Evolutionary conservation across 2,888 invertebrate species (phyloP).

Genomic region (Blastobasis adustella): DNA sequence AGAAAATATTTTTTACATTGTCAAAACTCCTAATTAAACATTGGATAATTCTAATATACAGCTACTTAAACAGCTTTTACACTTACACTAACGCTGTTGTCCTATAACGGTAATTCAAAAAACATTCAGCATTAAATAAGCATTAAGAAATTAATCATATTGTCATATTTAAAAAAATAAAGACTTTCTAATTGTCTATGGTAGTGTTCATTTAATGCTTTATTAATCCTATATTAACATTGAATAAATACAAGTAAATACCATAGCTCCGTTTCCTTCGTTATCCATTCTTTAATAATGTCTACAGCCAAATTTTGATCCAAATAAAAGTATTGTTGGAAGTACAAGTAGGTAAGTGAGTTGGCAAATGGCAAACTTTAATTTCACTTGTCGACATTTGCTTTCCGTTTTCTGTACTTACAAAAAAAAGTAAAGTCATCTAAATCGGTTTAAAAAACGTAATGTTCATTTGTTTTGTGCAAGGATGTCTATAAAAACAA

Average conservation of each 20-base stretch:
- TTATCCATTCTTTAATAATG: background rate
- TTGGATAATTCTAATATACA: slow-evolving; percentile 1
- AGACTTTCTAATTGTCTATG: background rate
- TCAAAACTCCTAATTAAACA: slow-evolving; percentile 1
- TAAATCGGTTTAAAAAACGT: too few relatives aligned
- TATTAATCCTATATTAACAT: background rate
- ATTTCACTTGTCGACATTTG: too few relatives aligned
- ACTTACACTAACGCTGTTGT: slow-evolving; percentile 2
- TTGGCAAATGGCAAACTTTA: background rate
- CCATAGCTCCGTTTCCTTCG: background rate
- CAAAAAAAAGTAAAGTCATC: too few relatives aligned
- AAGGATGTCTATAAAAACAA: too few relatives aligned
- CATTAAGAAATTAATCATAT: slow-evolving; percentile 1
- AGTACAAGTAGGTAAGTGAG: background rate
- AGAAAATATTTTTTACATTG: background rate
- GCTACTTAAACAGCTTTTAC: slow-evolving; percentile 5
- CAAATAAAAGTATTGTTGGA: background rate
- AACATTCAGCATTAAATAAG: slow-evolving; percentile 4
- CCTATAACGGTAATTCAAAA: slow-evolving; percentile 4
- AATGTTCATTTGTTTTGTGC: too few relatives aligned
- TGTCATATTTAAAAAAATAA: slow-evolving; percentile 1
- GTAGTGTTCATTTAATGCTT: slow-evolving; percentile 1
- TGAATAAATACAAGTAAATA: background rate
- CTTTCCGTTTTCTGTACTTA: too few relatives aligned
- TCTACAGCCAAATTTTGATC: background rate